Percentiles rank a stretch among this genome's conserved stretches.
Evolutionary conservation across 2,797 vertebrate genomes (phyloP).

Genomic region (Hoplostethus mediterraneus): DNA sequence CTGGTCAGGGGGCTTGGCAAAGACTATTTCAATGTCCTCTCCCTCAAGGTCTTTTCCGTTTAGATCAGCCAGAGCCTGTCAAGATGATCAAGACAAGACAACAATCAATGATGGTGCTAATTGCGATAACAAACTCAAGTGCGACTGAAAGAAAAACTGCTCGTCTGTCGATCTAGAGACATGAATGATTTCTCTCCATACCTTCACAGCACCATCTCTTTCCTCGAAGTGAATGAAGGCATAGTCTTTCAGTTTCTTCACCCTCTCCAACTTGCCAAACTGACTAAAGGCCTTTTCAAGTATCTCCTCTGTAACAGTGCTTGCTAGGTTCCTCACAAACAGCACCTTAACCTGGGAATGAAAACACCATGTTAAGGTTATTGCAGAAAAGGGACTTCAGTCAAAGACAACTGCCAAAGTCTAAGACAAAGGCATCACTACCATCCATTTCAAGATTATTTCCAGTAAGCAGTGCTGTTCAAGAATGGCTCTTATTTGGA

Average conservation of each 20-base stretch:
- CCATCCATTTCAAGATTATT: too few species aligned
- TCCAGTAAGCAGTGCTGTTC: too few species aligned
- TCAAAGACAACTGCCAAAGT: not conserved
- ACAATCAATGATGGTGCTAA: not conserved
- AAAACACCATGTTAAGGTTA: slow-evolving; percentile 20
- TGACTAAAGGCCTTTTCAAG: slow-evolving; percentile 98
- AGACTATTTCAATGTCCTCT: slow-evolving; percentile 99
- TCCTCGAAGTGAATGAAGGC: slow-evolving; percentile 99
- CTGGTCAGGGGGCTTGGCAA: slow-evolving; percentile 99
- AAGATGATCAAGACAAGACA: slow-evolving; percentile 56
- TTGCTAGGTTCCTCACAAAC: slow-evolving; percentile 98
- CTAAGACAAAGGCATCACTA: too few species aligned
- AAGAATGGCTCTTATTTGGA: too few species aligned
- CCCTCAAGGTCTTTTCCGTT: slow-evolving; percentile 98
- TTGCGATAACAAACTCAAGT: not conserved
- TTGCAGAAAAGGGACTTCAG: not conserved
- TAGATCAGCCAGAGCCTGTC: slow-evolving; percentile 96
- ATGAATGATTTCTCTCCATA: slow-evolving; percentile 54
- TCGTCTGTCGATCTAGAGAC: not conserved
- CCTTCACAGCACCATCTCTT: slow-evolving; percentile 97
- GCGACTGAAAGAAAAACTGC: not conserved
- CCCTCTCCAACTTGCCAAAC: slow-evolving; percentile 97
- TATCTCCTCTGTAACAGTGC: slow-evolving; percentile 97
- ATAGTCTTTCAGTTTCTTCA: slow-evolving; percentile 99
- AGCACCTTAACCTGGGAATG: slow-evolving; percentile 93